These are phyloP conservation scores for Eupsittula cactorum DNA, from an alignment of 2,113 vertebrate species.

Conservation along the genomic window DNA sequence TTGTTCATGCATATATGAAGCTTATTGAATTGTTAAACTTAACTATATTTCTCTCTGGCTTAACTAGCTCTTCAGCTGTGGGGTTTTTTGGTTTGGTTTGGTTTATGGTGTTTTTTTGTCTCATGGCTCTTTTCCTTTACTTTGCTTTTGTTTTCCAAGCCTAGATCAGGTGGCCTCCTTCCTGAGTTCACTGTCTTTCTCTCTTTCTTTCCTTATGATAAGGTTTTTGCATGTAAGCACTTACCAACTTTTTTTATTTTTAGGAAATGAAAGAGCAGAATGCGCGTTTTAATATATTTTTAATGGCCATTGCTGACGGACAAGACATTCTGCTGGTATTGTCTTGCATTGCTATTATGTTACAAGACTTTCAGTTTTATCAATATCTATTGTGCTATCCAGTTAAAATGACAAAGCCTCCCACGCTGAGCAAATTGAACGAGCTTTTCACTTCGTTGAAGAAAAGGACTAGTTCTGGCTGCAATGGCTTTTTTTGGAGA, in stretches of 20 bases:
- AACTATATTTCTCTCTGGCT: slow-evolving; percentile 45
- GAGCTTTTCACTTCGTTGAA: slow-evolving; percentile 69
- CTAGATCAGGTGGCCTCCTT: slow-evolving; percentile 59
- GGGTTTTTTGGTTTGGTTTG: neutral
- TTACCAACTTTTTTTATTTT: slow-evolving; percentile 69
- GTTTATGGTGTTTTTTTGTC: neutral
- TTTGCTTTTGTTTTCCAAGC: slow-evolving; percentile 61
- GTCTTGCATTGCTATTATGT: slow-evolving; percentile 73
- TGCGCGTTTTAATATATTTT: slow-evolving; percentile 75
- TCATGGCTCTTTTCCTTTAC: slow-evolving; percentile 29
- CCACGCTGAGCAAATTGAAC: slow-evolving; percentile 68
- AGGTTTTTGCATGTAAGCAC: slow-evolving; percentile 56
- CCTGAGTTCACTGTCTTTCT: neutral
- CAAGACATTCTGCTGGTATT: slow-evolving; percentile 68
- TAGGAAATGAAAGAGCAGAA: slow-evolving; percentile 64
- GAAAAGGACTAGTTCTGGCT: slow-evolving; percentile 53
- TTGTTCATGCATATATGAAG: neutral
- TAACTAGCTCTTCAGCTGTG: neutral
- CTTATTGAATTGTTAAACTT: slow-evolving; percentile 38
- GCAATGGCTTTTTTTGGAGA: neutral
- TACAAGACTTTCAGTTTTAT: slow-evolving; percentile 77
- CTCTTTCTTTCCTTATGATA: slow-evolving; percentile 54
- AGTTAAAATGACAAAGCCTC: slow-evolving; percentile 75
- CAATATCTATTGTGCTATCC: slow-evolving; percentile 69
- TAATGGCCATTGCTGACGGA: slow-evolving; percentile 69